Evolutionary conservation across 2,113 vertebrate genomes (phyloP).

Genomic region (Sturnus vulgaris): DNA sequence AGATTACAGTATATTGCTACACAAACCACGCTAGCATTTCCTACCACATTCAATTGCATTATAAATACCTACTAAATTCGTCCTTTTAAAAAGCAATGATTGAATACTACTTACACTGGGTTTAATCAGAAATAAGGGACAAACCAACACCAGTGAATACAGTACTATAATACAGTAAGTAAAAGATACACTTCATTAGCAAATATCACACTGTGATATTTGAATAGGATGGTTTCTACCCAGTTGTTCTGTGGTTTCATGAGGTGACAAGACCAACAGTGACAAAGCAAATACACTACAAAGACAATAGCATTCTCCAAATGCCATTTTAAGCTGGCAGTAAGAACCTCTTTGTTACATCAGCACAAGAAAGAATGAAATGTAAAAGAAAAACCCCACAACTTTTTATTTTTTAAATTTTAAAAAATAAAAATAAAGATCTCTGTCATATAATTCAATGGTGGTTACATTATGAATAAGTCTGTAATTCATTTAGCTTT

Average conservation of each 20-base stretch:
- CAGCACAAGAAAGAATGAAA: background rate
- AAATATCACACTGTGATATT: background rate
- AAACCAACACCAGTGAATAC: background rate
- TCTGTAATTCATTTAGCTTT: background rate
- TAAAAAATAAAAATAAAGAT: background rate
- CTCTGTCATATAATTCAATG: background rate
- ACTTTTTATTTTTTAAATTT: background rate
- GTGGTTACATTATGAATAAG: background rate
- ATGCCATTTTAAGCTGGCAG: background rate
- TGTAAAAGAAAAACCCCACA: background rate
- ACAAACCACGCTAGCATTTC: background rate
- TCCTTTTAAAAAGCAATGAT: background rate
- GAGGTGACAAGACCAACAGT: background rate
- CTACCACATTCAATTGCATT: background rate
- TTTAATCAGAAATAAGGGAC: background rate
- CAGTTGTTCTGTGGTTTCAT: background rate
- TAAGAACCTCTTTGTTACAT: background rate
- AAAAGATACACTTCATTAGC: background rate
- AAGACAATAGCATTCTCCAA: background rate
- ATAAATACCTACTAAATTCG: background rate
- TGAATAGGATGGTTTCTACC: background rate
- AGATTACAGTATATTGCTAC: background rate
- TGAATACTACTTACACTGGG: background rate
- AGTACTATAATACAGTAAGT: background rate
- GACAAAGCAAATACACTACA: background rate